These are phyloP conservation scores for Drosophila santomea DNA, from an alignment of 1,140 invertebrate species.

Conservation along the genomic window DNA sequence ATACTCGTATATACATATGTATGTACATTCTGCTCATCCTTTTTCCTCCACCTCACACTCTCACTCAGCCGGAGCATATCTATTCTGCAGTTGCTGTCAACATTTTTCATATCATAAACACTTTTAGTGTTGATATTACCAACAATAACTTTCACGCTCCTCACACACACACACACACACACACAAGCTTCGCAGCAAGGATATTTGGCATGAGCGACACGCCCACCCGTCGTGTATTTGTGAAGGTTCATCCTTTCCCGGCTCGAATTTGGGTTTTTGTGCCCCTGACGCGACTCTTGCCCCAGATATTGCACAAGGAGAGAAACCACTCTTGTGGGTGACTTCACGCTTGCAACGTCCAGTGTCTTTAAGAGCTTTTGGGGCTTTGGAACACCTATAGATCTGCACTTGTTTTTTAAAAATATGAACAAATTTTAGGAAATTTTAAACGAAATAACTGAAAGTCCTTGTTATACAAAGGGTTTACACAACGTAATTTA, in stretches of 20 bases:
- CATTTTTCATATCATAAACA: conserved; percentile 84
- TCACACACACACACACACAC: conserved; percentile 22
- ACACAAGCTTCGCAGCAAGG: conserved; percentile 5
- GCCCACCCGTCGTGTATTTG: conserved; percentile 47
- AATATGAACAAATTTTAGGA: too few relatives aligned
- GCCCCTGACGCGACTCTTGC: conserved; percentile 34
- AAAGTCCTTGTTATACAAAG: not conserved
- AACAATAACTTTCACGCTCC: conserved; percentile 75
- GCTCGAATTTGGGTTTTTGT: conserved; percentile 37
- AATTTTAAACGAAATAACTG: too few relatives aligned
- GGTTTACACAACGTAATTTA: too few relatives aligned
- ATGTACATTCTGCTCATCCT: conserved; percentile 23
- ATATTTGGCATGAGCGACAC: conserved; percentile 44
- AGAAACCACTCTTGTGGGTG: conserved; percentile 8
- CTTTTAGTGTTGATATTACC: conserved; percentile 83
- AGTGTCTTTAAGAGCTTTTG: conserved; percentile 20
- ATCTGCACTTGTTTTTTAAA: too few relatives aligned
- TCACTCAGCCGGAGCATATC: conserved; percentile 54
- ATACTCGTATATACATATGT: conserved; percentile 6
- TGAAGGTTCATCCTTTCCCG: conserved; percentile 40
- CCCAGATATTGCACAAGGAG: conserved; percentile 15
- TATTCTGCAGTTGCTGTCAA: conserved; percentile 81
- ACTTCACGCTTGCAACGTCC: not conserved
- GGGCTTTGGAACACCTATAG: too few relatives aligned
- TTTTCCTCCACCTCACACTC: conserved; percentile 6